Evolutionary conservation across 2,113 vertebrate species (phyloP), one percentile per base, ranked within the genome.

Genomic region (Labeo catla): DNA sequence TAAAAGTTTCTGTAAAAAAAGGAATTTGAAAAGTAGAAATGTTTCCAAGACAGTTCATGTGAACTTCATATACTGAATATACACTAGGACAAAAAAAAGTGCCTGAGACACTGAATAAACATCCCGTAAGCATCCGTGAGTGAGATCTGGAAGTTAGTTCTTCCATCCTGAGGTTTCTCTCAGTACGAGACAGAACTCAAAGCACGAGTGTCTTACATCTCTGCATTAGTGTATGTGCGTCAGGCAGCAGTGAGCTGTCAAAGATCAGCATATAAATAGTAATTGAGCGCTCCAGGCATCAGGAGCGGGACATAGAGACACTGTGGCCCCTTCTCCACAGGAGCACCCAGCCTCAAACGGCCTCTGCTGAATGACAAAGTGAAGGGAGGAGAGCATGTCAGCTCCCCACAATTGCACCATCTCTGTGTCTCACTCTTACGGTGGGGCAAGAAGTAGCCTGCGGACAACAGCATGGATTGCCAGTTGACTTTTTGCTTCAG

Each of bases 241-340:
- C 54, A 76, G 72, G 87, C 86, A 90, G 84, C 84, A 68, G 88
- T 89, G 90, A 84, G 79, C 93, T 92, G 92, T 93, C 93, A 93
- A 91, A 93, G 92, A 93, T 93, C 91, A 93, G 91, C 91, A 93
- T 92, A 94, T 93, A 93, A 93, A 94, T 93, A 94, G 91, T 93
- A 92, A 94, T 92, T 90, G 89, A 91, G 84, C 57, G 91, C 91
- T 93, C 47, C 87, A 87, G 94, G 93, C 92, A 59, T 88, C 72
- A 86, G 89, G 88, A 92, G 89, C 89, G 50, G 85, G 83, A 93
- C 89, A 91, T 86, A 72, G 87, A 91, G 57, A 85, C 88, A 88
- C 89, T 59, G 88, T 87, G 81, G 91, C 90, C 91, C 39, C 86
- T 87, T 87, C 91, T 90, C 93, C 81, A 84, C 91, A 91, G 89